Base-by-base conservation (phyloP, 2,113 vertebrate species). In the Misgurnus anguillicaudatus region DNA sequence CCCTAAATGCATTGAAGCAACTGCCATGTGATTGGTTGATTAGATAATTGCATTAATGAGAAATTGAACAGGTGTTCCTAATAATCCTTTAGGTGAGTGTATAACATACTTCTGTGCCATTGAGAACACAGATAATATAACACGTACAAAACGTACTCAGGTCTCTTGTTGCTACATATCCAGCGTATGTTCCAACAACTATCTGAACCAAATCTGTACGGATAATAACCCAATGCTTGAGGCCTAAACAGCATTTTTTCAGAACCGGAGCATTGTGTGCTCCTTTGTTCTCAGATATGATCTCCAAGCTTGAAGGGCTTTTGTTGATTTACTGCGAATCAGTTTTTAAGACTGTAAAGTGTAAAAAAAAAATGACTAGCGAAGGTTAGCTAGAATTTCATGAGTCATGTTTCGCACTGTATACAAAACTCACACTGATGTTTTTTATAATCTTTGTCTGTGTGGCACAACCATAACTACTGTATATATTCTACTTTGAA, bases 221-320 rank as follows among this genome's bases (percentile, higher is more conserved):
- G 66, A 65, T 76, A 60, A 78, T n/a, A 68, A 73, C 14, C 6
- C 16, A 17, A 47, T 3, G 9, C 45, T 71, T 39, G 69, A 62
- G 63, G 41, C 5, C 45, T 48, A 67, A 48, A 80, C 60, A 38
- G 67, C 48, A 31, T 31, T 75, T 77, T 55, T 74, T 78, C 70
- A 80, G 80, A 31, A 61, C 51, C 64, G 75, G 68, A 66, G 38
- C 21, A 4, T 42, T 47, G 64, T 67, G 8, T 65, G 73, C 61
- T 42, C 83, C 77, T 83, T 86, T 85, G 83, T 83, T 76, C 70
- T 24, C 48, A 55, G 88, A 89, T 89, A 83, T 78, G 51, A 84
- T 87, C 78, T 79, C 55, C 8, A 16, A 7, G 69, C 48, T 65
- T 72, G 7, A 45, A 61, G 47, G 68, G 4, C 39, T 19, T 61